Base-by-base conservation (phyloP, 2,888 invertebrate species). In the Caenorhabditis virilis region DNA sequence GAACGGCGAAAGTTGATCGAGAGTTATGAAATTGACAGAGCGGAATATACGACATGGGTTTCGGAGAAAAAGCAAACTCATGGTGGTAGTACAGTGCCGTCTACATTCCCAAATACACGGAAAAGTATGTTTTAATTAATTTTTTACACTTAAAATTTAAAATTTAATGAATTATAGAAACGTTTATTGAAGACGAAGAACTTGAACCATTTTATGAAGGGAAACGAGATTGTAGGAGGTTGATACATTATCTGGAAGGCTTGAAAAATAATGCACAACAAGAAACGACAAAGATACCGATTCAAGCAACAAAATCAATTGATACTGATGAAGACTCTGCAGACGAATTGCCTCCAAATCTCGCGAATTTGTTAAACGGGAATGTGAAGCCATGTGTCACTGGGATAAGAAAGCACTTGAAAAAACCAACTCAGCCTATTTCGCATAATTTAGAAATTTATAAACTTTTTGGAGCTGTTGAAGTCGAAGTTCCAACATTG, bases 181-280 rank as follows among this genome's bases (percentile, higher is more conserved):
- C 51, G 11, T 51, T 53, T 6, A 41, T 69, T 18, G 70, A 72
- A 11, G 70, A 61, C 4, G 75, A 78, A 22, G 73, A 73, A 43
- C 56, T 78, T 16, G 78, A 78, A 53, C 78, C 77, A 23, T 78
- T 76, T 48, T 72, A 59, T 47, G 77, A 78, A 45, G 72, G 77
- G 49, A 78, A 78, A 45, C 47, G 70, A 23, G 70, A 69, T 42
- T 78, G 77, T 53, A 52, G 59, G 9, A 67, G 75, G 13, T 61
- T 78, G 20, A 64, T 78, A 7, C 54, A 57, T 16, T 78, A 78
- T 43, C 54, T 78, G 53, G 68, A 74, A 46, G 30, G 57, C 6
- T 53, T 70, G 11, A 50, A 59, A 18, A 38, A 42, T 2, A 41
- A 39, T n/a, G 27, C 47, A 42, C 43, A 55, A 41, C 16, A 36